Evolutionary conservation across 2,113 vertebrate genomes (phyloP).

Genomic region (Oxygymnocypris stewartii): DNA sequence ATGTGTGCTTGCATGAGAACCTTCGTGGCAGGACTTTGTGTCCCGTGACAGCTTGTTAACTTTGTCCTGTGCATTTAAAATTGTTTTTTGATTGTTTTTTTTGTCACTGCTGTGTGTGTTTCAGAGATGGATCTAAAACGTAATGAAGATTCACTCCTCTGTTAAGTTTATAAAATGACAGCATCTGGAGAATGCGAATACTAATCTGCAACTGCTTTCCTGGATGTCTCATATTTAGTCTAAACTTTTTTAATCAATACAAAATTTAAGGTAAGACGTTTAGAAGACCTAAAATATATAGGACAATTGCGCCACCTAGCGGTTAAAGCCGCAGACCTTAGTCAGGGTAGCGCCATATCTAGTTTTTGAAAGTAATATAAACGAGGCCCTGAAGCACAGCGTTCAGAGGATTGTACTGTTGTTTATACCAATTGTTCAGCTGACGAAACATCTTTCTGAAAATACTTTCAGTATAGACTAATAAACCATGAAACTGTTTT

Average conservation of each 20-base stretch:
- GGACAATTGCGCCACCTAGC: conserved; percentile 30
- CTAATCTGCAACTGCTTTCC: not conserved
- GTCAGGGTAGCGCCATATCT: too few relatives aligned
- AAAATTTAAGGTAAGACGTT: not conserved
- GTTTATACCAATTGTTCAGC: not conserved
- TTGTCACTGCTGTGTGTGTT: not conserved
- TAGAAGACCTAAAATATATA: not conserved
- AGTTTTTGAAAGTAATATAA: not conserved
- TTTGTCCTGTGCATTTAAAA: not conserved
- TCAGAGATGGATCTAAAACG: not conserved
- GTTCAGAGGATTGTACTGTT: not conserved
- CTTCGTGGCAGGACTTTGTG: not conserved
- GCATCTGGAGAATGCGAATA: not conserved
- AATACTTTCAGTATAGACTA: not conserved
- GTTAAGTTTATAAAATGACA: not conserved
- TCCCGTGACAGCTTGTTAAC: not conserved
- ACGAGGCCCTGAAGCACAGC: not conserved
- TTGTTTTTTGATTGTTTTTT: not conserved
- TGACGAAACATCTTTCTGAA: not conserved
- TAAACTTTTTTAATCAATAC: not conserved
- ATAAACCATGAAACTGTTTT: not conserved
- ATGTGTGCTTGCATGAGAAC: not conserved
- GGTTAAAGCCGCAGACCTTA: conserved; percentile 4
- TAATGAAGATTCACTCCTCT: not conserved
- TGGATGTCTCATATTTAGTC: not conserved